Percentiles rank a stretch among this genome's conserved stretches.
Evolutionary conservation across 2,888 invertebrate genomes (phyloP).

Genomic region (Melipona beecheii): DNA sequence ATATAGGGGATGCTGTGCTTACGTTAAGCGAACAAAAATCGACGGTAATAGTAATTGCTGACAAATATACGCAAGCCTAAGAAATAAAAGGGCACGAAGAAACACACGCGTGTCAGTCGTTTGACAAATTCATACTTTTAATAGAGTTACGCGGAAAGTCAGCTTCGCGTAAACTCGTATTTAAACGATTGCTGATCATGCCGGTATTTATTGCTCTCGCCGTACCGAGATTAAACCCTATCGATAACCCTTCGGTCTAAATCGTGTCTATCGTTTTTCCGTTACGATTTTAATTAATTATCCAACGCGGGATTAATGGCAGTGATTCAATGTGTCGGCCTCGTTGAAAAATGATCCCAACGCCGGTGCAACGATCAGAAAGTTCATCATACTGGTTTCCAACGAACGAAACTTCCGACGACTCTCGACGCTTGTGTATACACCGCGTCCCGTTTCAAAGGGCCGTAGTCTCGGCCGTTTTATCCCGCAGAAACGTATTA

Average conservation of each 20-base stretch:
- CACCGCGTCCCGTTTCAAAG: conserved; percentile 37
- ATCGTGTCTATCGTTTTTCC: neutral
- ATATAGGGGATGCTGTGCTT: no score
- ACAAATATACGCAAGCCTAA: no score
- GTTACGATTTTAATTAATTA: neutral
- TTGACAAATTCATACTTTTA: neutral
- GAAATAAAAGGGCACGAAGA: no score
- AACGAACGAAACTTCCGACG: conserved; percentile 6
- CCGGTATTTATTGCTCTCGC: conserved; percentile 8
- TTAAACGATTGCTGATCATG: conserved; percentile 18
- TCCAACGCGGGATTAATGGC: neutral
- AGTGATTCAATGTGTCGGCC: neutral
- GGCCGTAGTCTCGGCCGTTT: conserved; percentile 45
- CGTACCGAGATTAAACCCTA: conserved; percentile 15
- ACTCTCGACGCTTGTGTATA: conserved; percentile 29
- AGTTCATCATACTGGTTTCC: conserved; percentile 21
- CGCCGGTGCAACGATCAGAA: neutral
- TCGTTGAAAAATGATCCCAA: neutral
- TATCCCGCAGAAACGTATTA: conserved; percentile 51
- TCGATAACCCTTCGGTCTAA: neutral
- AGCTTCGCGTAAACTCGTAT: conserved; percentile 10
- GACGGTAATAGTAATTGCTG: no score
- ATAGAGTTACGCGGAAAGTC: conserved; percentile 11
- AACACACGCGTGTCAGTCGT: no score
- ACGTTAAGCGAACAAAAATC: no score